phyloP scores from a whole-genome alignment of 1,140 invertebrate genomes.

The Drosophila lacteicornis region DNA sequence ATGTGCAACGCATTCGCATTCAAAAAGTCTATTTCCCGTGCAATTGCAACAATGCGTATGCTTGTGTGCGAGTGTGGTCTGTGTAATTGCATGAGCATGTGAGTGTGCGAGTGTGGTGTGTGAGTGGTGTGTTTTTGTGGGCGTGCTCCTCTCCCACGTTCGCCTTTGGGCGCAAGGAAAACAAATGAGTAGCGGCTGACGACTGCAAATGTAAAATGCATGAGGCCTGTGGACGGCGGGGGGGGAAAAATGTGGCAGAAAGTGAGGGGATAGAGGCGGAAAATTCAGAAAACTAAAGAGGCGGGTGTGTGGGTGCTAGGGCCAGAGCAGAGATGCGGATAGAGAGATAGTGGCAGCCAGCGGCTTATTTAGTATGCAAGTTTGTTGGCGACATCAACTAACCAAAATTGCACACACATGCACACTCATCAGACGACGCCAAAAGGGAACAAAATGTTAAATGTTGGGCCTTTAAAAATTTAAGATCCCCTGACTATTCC shows the following conservation, averaged over 20 bases:
- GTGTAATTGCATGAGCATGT: slow-evolving; percentile 44
- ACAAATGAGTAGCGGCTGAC: slow-evolving; percentile 80
- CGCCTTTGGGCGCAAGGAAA: slow-evolving; percentile 73
- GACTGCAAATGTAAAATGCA: slow-evolving; percentile 75
- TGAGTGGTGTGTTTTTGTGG: slow-evolving; percentile 40
- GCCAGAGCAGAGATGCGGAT: slow-evolving; percentile 17
- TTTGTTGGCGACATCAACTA: slow-evolving; percentile 74
- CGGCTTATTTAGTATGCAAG: slow-evolving; percentile 79
- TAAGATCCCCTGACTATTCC: slow-evolving; percentile 11
- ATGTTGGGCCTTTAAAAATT: slow-evolving; percentile 31
- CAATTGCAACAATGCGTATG: slow-evolving; percentile 75
- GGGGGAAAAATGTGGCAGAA: slow-evolving; percentile 6
- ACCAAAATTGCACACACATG: slow-evolving; percentile 59
- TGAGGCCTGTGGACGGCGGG: slow-evolving; percentile 25
- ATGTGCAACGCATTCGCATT: slow-evolving; percentile 82
- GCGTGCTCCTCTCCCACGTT: slow-evolving; percentile 17
- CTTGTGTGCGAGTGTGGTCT: slow-evolving; percentile 32
- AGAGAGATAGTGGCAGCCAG: slow-evolving; percentile 53
- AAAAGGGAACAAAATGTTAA: slow-evolving; percentile 22
- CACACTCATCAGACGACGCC: slow-evolving; percentile 15
- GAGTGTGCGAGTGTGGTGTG: slow-evolving; percentile 1
- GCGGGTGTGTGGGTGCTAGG: neutral
- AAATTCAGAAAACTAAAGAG: neutral
- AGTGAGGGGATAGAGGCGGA: neutral
- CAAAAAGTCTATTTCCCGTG: slow-evolving; percentile 83